These are phyloP conservation scores for Cyclina sinensis DNA, from an alignment of 1,140 invertebrate species.

Conservation along the genomic window DNA sequence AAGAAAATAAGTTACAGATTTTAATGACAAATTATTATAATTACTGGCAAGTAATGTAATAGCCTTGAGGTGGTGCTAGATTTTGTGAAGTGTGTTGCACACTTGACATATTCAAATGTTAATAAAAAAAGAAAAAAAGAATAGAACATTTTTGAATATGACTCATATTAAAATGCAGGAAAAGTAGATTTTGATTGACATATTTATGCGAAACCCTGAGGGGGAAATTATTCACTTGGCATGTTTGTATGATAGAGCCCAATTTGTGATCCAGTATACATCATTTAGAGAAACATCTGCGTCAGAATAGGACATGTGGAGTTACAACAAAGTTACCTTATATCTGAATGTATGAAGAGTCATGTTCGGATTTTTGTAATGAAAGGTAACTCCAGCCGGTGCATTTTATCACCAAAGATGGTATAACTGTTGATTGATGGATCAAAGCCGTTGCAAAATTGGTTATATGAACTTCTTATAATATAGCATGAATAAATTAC, in stretches of 20 bases:
- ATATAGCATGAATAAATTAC: slow-evolving; percentile 42
- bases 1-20: no score
- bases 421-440: slow-evolving; percentile 42
- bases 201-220: slow-evolving; percentile 10
- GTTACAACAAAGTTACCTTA: neutral
- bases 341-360: slow-evolving; percentile 4
- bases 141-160: neutral
- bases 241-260: slow-evolving; percentile 1
- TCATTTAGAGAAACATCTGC: neutral
- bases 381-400: neutral
- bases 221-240: slow-evolving; percentile 14
- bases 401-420: neutral
- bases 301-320: neutral
- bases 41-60: no score
- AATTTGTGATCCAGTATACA: slow-evolving; percentile 18
- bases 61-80: no score
- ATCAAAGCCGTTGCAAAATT: slow-evolving; percentile 44
- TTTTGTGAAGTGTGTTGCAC: no score
- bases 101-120: no score
- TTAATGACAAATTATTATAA: no score
- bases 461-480: slow-evolving; percentile 45
- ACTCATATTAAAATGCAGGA: slow-evolving; percentile 2
- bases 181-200: neutral
- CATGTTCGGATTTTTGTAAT: neutral
- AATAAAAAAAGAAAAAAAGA: neutral